phyloP scores from a whole-genome alignment of 2,113 vertebrate genomes.

The Coryphaenoides rupestris region DNA sequence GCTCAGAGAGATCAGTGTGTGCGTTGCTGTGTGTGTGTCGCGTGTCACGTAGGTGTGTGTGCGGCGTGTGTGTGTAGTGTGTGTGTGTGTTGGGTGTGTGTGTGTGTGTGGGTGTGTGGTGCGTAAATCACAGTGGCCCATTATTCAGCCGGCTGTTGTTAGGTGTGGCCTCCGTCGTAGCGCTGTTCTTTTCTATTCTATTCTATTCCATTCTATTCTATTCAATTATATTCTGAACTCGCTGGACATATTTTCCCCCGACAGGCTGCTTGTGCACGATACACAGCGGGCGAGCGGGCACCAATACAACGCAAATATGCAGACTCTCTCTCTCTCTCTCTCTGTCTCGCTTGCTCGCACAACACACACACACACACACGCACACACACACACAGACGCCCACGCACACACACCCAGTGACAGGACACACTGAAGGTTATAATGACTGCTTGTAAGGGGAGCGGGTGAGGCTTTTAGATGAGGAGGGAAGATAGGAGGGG shows the following conservation, averaged over 20 bases:
- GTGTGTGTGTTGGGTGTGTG: too few relatives aligned
- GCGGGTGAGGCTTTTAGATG: slow-evolving; percentile 54
- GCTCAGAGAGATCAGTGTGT: too few relatives aligned
- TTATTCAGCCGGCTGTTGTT: slow-evolving; percentile 59
- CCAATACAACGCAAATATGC: neutral
- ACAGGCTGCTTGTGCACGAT: slow-evolving; percentile 56
- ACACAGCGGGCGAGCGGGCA: slow-evolving; percentile 35
- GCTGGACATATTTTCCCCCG: slow-evolving; percentile 55
- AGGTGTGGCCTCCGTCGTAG: slow-evolving; percentile 51
- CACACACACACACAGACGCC: slow-evolving; percentile 4
- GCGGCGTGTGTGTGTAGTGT: too few relatives aligned
- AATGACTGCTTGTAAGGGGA: slow-evolving; percentile 55
- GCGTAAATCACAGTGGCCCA: slow-evolving; percentile 52
- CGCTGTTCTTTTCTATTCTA: too few relatives aligned
- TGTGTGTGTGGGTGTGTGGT: neutral
- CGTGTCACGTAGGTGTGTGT: too few relatives aligned
- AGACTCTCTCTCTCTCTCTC: neutral
- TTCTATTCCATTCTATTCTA: too few relatives aligned
- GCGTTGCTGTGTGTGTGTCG: too few relatives aligned
- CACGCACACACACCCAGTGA: slow-evolving; percentile 2
- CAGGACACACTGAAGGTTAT: slow-evolving; percentile 49
- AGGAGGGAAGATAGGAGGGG: slow-evolving; percentile 47
- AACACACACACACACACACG: slow-evolving; percentile 13
- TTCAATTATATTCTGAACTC: slow-evolving; percentile 59
- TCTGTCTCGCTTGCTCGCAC: neutral